phyloP scores from a whole-genome alignment of 2,113 vertebrate genomes.

The Salvelinus sp. region DNA sequence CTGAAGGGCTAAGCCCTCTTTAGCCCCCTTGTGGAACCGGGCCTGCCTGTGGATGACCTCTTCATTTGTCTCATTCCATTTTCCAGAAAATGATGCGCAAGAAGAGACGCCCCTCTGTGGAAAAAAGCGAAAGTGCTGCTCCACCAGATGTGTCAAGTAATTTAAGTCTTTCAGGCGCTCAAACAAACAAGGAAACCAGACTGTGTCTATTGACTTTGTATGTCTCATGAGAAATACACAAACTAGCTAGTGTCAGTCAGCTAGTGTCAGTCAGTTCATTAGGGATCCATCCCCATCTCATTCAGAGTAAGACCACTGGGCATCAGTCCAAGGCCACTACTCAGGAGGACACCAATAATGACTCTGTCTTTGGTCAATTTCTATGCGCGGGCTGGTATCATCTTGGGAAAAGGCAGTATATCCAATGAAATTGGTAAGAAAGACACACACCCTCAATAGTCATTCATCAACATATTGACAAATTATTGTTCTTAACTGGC shows the following conservation, averaged over 20 bases:
- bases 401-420: conserved; percentile 74
- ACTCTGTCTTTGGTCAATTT: conserved; percentile 78
- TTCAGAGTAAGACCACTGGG: conserved; percentile 70
- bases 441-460: not conserved
- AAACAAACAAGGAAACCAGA: no score
- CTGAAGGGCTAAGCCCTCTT: no score
- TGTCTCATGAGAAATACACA: no score
- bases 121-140: conserved; percentile 34
- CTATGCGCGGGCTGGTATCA: conserved; percentile 81
- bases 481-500: not conserved
- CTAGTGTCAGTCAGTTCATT: not conserved
- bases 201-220: no score
- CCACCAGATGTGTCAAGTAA: conserved; percentile 11
- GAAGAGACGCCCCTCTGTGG: conserved; percentile 63
- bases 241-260: not conserved
- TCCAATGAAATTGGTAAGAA: conserved; percentile 83
- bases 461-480: not conserved
- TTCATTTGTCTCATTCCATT: not conserved
- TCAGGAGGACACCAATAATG: conserved; percentile 58
- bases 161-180: no score
- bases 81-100: conserved; percentile 71
- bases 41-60: not conserved
- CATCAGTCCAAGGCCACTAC: conserved; percentile 62
- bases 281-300: not conserved
- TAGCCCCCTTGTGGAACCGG: no score